Evolutionary conservation across 1,140 invertebrate species (phyloP).

Genomic region (Anoplophora glabripennis): DNA sequence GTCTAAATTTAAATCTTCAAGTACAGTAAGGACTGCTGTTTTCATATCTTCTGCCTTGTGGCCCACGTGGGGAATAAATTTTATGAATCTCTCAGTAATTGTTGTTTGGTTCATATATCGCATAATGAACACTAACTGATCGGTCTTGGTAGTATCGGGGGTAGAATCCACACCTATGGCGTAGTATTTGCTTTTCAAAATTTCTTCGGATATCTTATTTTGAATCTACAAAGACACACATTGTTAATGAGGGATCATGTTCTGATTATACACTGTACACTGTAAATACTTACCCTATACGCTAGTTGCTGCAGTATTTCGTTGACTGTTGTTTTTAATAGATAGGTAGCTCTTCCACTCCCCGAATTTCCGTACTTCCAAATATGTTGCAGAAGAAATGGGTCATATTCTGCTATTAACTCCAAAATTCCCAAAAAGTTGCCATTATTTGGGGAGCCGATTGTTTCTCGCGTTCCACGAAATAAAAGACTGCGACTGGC

Average conservation of each 20-base stretch:
- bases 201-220: too few relatives aligned
- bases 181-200: conserved; percentile 11
- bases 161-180: conserved; percentile 9
- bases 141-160: conserved; percentile 43
- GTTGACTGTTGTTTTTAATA: conserved; percentile 14
- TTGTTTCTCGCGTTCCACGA: conserved; percentile 31
- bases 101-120: neutral
- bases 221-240: too few relatives aligned
- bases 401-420: conserved; percentile 15
- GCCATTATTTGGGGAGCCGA: conserved; percentile 38
- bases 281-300: conserved; percentile 7
- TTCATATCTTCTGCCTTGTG: conserved; percentile 34
- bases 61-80: neutral
- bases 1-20: conserved; percentile 34
- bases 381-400: conserved; percentile 14
- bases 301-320: conserved; percentile 7
- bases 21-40: conserved; percentile 33
- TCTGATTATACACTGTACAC: too few relatives aligned
- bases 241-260: too few relatives aligned
- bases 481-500: conserved; percentile 34
- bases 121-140: conserved; percentile 44
- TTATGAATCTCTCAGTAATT: conserved; percentile 36
- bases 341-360: conserved; percentile 5
- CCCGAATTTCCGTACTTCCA: conserved; percentile 10
- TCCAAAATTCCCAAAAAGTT: conserved; percentile 39